Evolutionary conservation across 2,888 invertebrate genomes (phyloP).

Genomic region (Heliothis peltigera): DNA sequence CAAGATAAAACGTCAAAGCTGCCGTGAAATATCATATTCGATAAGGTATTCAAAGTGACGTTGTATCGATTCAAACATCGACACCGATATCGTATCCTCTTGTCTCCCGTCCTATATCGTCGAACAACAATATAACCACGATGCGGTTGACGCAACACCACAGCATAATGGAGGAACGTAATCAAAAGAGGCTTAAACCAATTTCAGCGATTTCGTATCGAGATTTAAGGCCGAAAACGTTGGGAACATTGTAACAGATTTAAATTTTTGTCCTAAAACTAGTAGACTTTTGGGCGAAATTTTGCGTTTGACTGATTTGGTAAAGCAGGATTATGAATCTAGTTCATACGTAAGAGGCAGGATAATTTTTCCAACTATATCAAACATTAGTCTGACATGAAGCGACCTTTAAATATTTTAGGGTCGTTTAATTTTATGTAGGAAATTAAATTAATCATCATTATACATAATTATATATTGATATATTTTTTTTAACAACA

Average conservation of each 20-base stretch:
- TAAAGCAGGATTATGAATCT: neutral
- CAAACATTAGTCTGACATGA: neutral
- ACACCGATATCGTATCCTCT: slow-evolving; percentile 66
- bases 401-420: neutral
- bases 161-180: slow-evolving; percentile 58
- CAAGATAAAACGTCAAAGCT: slow-evolving; percentile 36
- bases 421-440: no score
- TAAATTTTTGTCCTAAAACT: slow-evolving; percentile 8
- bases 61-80: slow-evolving; percentile 70
- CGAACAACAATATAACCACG: slow-evolving; percentile 61
- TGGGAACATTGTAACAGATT: slow-evolving; percentile 6
- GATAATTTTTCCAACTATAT: no score
- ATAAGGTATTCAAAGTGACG: slow-evolving; percentile 55
- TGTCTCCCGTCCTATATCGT: slow-evolving; percentile 54
- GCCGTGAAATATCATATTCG: slow-evolving; percentile 56
- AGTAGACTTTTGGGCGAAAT: neutral
- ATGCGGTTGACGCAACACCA: slow-evolving; percentile 57
- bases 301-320: neutral
- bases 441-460: no score
- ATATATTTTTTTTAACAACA: neutral
- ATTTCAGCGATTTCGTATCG: slow-evolving; percentile 47
- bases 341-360: neutral
- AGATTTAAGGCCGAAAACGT: slow-evolving; percentile 13
- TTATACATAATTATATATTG: no score
- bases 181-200: slow-evolving; percentile 62